Evolutionary conservation across 2,888 invertebrate genomes (phyloP), one percentile per base, ranked within the genome.

Genomic region (Clanis bilineata): DNA sequence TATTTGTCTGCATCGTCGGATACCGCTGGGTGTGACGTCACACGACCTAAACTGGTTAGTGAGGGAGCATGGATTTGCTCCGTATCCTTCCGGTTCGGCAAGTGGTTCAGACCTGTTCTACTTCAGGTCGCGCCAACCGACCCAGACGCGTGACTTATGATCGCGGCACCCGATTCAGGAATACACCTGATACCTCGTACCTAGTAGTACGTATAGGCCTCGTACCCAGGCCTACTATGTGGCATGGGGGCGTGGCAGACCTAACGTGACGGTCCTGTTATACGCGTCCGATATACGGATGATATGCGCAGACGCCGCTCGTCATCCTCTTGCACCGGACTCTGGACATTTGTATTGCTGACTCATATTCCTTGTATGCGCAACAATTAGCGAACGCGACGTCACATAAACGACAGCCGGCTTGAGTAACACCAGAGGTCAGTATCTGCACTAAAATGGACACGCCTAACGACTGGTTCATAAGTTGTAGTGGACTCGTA

Each of bases 401-500:
- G 86, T 85, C 88, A 85, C 80, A 83, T 82, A 80, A 79, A 76
- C 81, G 84, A 84, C 85, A 82, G 82, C 79, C 81, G 82, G 80
- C 77, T 79, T 85, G 83, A 82, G 85, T 86, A 85, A 85, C 88
- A 87, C 85, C 89, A 88, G 86, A 91, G 92, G 91, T 91, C 92
- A 92, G 90, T 90, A 91, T 92, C 88, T 90, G 89, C 89, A 90
- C 90, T 89, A 82, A 91, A 89, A 91, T 90, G 90, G 90, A 91
- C 90, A 91, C 92, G 88, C 89, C 92, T 92, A 92, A 91, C 90
- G 91, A 92, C 92, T 91, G 91, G 92, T 90, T 92, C 90, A 87
- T 86, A 88, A 86, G 80, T 86, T 86, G 90, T 87, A 89, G 85
- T 85, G 85, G 86, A 81, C 84, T 86, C 83, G 85, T 88, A 88